Conservation (phyloP, 2,113 vertebrate genomes). For the Gadus chalcogrammus region DNA sequence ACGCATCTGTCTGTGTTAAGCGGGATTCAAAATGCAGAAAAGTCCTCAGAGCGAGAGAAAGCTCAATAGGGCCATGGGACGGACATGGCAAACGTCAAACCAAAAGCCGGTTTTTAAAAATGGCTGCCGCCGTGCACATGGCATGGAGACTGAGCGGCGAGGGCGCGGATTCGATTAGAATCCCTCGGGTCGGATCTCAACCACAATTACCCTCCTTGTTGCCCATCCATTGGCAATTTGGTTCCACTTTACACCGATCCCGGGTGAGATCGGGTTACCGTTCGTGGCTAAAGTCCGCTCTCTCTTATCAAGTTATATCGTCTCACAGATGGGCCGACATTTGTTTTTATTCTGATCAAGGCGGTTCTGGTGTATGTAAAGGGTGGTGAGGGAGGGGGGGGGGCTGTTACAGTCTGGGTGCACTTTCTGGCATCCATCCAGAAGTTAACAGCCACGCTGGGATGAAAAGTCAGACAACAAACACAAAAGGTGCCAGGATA, state of each 20-base stretch:
- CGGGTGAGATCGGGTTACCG: constrained; percentile 43
- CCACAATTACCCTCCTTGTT: constrained; percentile 37
- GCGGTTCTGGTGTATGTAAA: too few relatives aligned
- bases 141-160: constrained; percentile 47
- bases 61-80: too few relatives aligned
- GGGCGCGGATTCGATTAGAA: constrained; percentile 57
- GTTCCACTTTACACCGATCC: constrained; percentile 42
- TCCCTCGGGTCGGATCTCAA: constrained; percentile 43
- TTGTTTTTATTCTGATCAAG: too few relatives aligned
- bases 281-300: constrained; percentile 37
- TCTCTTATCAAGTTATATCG: constrained; percentile 35
- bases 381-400: too few relatives aligned
- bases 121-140: constrained; percentile 57
- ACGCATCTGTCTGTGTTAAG: too few relatives aligned
- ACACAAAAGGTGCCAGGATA: too few relatives aligned
- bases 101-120: constrained; percentile 58
- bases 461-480: too few relatives aligned
- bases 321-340: neutral
- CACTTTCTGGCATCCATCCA: too few relatives aligned
- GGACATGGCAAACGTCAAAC: constrained; percentile 9
- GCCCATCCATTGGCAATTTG: constrained; percentile 48
- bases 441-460: too few relatives aligned
- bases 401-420: too few relatives aligned
- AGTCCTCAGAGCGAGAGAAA: too few relatives aligned
- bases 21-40: too few relatives aligned